These are phyloP conservation scores for Potamarius usumacintae DNA, from an alignment of 2,113 vertebrate genomes.

Conservation along the genomic window DNA sequence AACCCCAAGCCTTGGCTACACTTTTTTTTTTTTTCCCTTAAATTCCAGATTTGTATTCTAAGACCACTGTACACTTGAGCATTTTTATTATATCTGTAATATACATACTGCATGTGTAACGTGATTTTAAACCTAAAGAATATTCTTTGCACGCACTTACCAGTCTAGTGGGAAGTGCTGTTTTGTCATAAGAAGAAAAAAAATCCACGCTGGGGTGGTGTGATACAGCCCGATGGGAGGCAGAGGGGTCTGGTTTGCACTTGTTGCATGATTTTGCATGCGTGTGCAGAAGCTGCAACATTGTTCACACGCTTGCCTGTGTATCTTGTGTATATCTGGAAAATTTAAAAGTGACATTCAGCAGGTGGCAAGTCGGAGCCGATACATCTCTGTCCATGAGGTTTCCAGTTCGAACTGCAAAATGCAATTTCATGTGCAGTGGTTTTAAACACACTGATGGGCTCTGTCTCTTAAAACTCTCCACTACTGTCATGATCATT, in stretches of 20 bases:
- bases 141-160: neutral
- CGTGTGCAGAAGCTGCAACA: neutral
- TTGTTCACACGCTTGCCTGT: neutral
- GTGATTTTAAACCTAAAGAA: neutral
- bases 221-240: neutral
- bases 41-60: neutral
- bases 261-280: neutral
- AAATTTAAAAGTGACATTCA: neutral
- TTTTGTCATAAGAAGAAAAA: neutral
- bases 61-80: neutral
- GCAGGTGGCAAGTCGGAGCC: neutral
- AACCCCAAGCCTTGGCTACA: neutral
- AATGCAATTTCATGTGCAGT: neutral
- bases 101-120: neutral
- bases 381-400: neutral
- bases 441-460: neutral
- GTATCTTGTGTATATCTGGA: neutral
- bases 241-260: neutral
- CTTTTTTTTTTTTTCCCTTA: neutral
- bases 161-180: neutral
- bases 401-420: neutral
- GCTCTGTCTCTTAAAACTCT: neutral
- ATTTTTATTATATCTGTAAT: neutral
- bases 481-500: neutral
- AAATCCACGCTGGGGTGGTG: neutral